A percentile compares a stretch with the other conserved stretches of the same genome.
Evolutionary conservation across 2,113 vertebrate species (phyloP).

Genomic region (Dinomys branickii): DNA sequence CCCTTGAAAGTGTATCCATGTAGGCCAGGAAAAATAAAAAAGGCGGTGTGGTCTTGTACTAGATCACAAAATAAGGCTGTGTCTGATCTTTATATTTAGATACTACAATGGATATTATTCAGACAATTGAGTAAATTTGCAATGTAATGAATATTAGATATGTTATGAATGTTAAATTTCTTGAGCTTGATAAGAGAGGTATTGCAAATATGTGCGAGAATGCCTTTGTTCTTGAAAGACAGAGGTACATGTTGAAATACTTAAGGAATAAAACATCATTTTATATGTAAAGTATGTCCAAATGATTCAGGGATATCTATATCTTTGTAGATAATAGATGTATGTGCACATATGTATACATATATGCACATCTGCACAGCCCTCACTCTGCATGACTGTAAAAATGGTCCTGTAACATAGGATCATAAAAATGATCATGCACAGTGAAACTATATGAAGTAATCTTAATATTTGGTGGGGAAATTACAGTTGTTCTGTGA

Average conservation of each 20-base stretch:
- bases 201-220: background rate
- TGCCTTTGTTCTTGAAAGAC: background rate
- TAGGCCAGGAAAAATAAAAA: background rate
- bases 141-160: background rate
- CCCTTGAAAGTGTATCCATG: background rate
- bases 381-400: background rate
- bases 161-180: background rate
- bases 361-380: background rate
- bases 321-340: background rate
- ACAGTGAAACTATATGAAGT: background rate
- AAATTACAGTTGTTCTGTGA: background rate
- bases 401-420: background rate
- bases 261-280: background rate
- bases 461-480: background rate
- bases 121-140: constrained; percentile 9
- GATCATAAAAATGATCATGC: background rate
- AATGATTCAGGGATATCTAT: background rate
- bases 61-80: background rate
- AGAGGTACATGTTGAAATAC: background rate
- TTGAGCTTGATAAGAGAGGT: background rate
- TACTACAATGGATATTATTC: background rate
- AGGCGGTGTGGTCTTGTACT: background rate
- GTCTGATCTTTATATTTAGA: background rate
- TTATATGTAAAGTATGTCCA: background rate
- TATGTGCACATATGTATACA: background rate